Base-by-base conservation (phyloP, 1,140 invertebrate species). In the Drosophila mojavensis region DNA sequence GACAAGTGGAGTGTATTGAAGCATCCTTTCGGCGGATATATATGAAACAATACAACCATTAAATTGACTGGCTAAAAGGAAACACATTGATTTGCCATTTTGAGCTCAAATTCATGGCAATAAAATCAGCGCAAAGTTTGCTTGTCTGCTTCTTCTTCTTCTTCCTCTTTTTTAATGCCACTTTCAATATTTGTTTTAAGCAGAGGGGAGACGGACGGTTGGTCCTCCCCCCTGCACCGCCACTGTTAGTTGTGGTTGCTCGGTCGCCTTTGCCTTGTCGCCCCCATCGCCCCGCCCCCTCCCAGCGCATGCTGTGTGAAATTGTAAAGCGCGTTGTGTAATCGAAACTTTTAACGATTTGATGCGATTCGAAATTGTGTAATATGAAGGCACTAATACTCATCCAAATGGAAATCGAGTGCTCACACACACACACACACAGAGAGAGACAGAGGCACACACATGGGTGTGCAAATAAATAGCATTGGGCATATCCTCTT, bases 281-380 rank as follows among this genome's bases (percentile, higher is more conserved):
- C 41, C 61, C 53, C 64, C 43, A 56, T 50, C 26, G 11, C 15
- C 43, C 43, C 41, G 11, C 13, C n/a, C 43, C n/a, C 43, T 17
- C 43, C 41, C 13, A 6, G 5, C 2, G 3, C 36, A 39, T 3
- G 13, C 36, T 39, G 36, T 39, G 36, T 39, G 83, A 79, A 86
- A 86, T 86, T 86, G 82, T 86, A 77, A 86, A 86, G 76, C 82
- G 82, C 83, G 84, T 89, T 88, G 82, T 83, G 83, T 88, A 88
- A 88, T 88, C 83, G 83, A 88, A 88, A 88, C 83, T 88, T 88
- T 88, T 88, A 88, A 88, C 83, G 83, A 88, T 84, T 88, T 88
- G 83, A 88, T 88, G 83, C 83, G 79, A 88, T 88, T 89, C 84
- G 79, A 88, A 86, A 86, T 86, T 86, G 82, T 86, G 82, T 86